These are phyloP conservation scores for Nixonia krombeini DNA, from an alignment of 1,140 invertebrate genomes.

Conservation along the genomic window DNA sequence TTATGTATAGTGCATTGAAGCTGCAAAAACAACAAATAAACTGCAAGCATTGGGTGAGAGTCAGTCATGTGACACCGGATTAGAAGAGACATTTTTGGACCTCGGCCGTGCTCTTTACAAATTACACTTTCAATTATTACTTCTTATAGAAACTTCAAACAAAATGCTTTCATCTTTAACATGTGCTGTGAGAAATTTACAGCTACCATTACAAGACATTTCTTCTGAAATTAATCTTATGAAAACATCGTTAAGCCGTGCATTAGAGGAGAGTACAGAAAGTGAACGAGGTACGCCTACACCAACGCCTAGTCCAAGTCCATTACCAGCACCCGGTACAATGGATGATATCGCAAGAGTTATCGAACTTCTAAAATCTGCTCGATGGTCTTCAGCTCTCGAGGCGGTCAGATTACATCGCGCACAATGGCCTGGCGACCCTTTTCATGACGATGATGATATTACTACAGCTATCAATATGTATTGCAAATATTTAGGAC, in stretches of 20 bases:
- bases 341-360: conserved; percentile 74
- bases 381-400: conserved; percentile 77
- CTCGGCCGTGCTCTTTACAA: conserved; percentile 90
- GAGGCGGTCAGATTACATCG: conserved; percentile 76
- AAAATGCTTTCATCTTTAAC: conserved; percentile 85
- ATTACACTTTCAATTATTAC: conserved; percentile 92
- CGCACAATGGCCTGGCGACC: conserved; percentile 75
- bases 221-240: conserved; percentile 73
- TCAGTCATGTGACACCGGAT: conserved; percentile 69
- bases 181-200: conserved; percentile 70
- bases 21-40: conserved; percentile 82
- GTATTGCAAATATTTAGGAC: conserved; percentile 79
- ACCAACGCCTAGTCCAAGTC: conserved; percentile 71
- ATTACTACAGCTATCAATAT: conserved; percentile 80
- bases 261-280: conserved; percentile 73
- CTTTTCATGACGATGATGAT: conserved; percentile 74
- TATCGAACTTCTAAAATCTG: conserved; percentile 76
- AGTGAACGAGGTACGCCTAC: conserved; percentile 75
- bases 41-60: conserved; percentile 80
- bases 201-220: conserved; percentile 74
- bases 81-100: conserved; percentile 79
- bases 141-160: conserved; percentile 92
- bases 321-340: conserved; percentile 59
- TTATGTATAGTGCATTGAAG: conserved; percentile 81
- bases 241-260: conserved; percentile 70